Percentiles rank a stretch among this genome's conserved stretches.
These are phyloP conservation scores for Muschampia plurimacula DNA, from an alignment of 2,888 invertebrate genomes.

Conservation along the genomic window DNA sequence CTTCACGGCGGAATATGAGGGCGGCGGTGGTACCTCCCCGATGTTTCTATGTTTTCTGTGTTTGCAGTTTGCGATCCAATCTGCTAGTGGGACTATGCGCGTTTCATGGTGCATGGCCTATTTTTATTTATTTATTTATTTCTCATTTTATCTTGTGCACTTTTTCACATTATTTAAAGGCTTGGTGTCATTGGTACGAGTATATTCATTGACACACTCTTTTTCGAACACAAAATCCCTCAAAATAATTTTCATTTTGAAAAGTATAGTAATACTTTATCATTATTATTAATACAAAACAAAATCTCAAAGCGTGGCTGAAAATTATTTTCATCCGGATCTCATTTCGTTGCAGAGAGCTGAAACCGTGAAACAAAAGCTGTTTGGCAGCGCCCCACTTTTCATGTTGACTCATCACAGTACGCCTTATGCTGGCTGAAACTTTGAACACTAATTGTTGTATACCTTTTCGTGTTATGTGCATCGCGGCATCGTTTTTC, in stretches of 20 bases:
- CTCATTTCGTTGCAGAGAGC: constrained; percentile 36
- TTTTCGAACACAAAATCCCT: neutral
- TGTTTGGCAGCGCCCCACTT: constrained; percentile 43
- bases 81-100: too few species aligned
- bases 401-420: constrained; percentile 33
- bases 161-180: too few species aligned
- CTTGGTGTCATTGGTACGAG: too few species aligned
- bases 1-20: too few species aligned
- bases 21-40: too few species aligned
- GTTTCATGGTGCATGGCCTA: too few species aligned
- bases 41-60: too few species aligned
- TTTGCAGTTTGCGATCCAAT: too few species aligned
- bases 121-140: too few species aligned
- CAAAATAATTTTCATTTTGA: neutral
- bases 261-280: neutral
- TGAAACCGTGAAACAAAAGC: constrained; percentile 44
- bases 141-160: too few species aligned
- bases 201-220: neutral
- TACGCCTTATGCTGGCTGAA: constrained; percentile 22
- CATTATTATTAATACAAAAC: constrained; percentile 14
- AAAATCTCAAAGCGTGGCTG: constrained; percentile 26
- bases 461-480: neutral
- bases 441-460: constrained; percentile 23
- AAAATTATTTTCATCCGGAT: constrained; percentile 40
- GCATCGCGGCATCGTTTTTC: neutral